Evolutionary conservation across 2,888 invertebrate species (phyloP).

Genomic region (Spodoptera picta): DNA sequence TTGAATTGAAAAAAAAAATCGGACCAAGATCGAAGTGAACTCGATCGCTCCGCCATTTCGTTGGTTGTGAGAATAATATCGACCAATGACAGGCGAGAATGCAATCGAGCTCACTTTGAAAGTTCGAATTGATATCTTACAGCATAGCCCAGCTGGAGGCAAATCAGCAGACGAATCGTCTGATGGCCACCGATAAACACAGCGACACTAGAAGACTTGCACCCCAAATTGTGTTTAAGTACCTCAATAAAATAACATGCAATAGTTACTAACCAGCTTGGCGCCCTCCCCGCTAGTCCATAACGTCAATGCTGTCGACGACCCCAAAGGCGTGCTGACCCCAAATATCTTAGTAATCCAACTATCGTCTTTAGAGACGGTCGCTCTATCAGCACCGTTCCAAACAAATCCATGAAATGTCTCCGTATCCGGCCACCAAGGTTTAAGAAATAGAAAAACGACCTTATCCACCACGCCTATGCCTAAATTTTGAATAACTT

Average conservation of each 20-base stretch:
- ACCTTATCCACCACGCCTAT: conserved; percentile 92
- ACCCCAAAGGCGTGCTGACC: conserved; percentile 54
- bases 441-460: conserved; percentile 89
- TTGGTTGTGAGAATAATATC: too few relatives aligned
- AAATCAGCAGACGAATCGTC: too few relatives aligned
- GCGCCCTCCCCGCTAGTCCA: conserved; percentile 66
- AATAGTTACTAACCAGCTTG: conserved; percentile 62
- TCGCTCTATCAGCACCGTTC: conserved; percentile 61
- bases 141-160: too few relatives aligned
- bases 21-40: too few relatives aligned
- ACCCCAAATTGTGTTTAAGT: too few relatives aligned
- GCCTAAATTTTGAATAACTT: conserved; percentile 87
- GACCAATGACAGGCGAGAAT: too few relatives aligned
- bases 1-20: too few relatives aligned
- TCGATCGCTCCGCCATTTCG: too few relatives aligned
- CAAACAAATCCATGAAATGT: conserved; percentile 75
- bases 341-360: conserved; percentile 65
- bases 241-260: conserved; percentile 2
- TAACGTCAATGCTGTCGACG: conserved; percentile 55
- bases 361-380: conserved; percentile 38
- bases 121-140: too few relatives aligned
- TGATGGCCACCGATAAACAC: too few relatives aligned
- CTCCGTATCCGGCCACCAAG: conserved; percentile 89
- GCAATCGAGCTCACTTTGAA: too few relatives aligned
- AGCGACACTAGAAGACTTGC: too few relatives aligned